Conservation (phyloP, 92 coral and sea anemone species). For the Palythoa grandis region DNA sequence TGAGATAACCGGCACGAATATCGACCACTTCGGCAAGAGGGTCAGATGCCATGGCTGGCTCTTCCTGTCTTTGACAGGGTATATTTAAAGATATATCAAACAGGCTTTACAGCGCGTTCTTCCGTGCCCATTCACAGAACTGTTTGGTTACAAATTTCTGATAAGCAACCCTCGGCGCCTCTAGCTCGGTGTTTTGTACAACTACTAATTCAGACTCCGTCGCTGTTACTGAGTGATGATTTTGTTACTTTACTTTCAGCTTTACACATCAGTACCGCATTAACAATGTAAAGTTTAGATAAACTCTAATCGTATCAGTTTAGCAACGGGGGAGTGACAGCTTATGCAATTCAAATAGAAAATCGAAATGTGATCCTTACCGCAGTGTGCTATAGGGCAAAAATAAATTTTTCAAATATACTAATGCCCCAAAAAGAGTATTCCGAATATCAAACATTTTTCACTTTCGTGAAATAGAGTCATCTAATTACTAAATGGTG, state of each 20-base stretch:
- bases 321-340: background rate
- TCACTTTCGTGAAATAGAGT: background rate
- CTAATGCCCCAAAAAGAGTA: background rate
- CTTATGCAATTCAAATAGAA: background rate
- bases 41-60: conserved; percentile 30
- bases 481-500: background rate
- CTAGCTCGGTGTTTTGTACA: background rate
- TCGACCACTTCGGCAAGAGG: conserved; percentile 31
- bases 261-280: background rate
- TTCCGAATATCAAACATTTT: background rate
- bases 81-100: conserved; percentile 31
- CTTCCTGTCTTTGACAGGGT: conserved; percentile 47
- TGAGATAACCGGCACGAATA: conserved; percentile 10
- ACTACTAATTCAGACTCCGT: background rate
- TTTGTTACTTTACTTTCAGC: background rate
- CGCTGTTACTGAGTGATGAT: background rate
- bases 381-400: background rate
- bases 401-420: background rate
- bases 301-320: conserved; percentile 11
- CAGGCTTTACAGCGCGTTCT: conserved; percentile 17
- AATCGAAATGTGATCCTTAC: conserved; percentile 15
- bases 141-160: background rate
- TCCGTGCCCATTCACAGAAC: background rate
- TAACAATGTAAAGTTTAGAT: conserved; percentile 25
- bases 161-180: conserved; percentile 4